phyloP scores from a whole-genome alignment of 1,140 invertebrate species.

The Psilanteris sp. region DNA sequence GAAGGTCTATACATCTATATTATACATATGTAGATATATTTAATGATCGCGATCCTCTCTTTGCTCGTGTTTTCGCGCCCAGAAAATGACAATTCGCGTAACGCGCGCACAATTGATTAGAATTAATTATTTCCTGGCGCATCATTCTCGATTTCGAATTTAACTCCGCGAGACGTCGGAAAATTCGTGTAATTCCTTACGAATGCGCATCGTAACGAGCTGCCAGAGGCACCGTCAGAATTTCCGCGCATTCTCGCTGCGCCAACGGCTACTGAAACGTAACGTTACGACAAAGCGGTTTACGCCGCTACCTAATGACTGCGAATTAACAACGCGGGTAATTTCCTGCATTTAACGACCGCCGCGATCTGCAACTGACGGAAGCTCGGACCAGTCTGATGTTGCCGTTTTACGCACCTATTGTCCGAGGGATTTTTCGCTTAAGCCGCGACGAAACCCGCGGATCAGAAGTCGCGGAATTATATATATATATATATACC shows the following conservation, averaged over 20 bases:
- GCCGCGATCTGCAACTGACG: conserved; percentile 65
- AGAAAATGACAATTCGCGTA: too few relatives aligned
- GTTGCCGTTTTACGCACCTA: conserved; percentile 45
- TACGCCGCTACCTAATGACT: conserved; percentile 66
- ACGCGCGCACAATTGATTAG: too few relatives aligned
- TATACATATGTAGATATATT: too few relatives aligned
- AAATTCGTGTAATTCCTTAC: conserved; percentile 40
- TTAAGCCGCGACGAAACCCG: conserved; percentile 1
- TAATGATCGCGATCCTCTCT: too few relatives aligned
- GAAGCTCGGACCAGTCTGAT: conserved; percentile 40
- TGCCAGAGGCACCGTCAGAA: conserved; percentile 60
- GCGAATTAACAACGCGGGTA: conserved; percentile 68
- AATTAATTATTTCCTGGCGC: too few relatives aligned
- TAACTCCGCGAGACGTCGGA: background rate
- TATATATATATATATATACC: too few relatives aligned
- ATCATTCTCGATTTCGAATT: background rate
- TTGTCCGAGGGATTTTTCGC: conserved; percentile 40
- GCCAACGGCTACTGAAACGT: conserved; percentile 48
- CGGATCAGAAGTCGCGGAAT: conserved; percentile 17
- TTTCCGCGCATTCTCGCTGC: conserved; percentile 39
- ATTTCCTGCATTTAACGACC: conserved; percentile 66
- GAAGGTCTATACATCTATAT: too few relatives aligned
- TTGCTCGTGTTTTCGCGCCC: too few relatives aligned
- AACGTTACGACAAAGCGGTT: conserved; percentile 62
- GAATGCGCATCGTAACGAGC: conserved; percentile 37